Evolutionary conservation across 2,113 vertebrate genomes (phyloP).

Genomic region (Ciconia stormi): DNA sequence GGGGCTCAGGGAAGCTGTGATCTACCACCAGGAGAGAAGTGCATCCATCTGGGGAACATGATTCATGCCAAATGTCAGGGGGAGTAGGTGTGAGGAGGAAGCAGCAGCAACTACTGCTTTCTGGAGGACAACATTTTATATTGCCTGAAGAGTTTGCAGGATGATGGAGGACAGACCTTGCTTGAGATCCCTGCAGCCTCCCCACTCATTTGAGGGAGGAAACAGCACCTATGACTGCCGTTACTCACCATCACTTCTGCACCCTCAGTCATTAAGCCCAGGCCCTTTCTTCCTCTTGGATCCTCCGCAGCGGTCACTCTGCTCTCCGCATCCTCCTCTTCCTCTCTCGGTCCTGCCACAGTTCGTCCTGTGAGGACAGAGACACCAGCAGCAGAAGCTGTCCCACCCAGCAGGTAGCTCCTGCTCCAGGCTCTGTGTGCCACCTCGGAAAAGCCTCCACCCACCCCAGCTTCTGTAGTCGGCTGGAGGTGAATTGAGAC

Average conservation of each 20-base stretch:
- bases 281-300: not conserved
- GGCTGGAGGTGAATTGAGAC: not conserved
- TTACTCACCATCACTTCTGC: not conserved
- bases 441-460: not conserved
- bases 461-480: not conserved
- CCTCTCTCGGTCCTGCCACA: fast-evolving
- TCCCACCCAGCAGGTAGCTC: not conserved
- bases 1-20: not conserved
- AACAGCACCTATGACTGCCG: not conserved
- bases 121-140: not conserved
- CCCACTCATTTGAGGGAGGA: not conserved
- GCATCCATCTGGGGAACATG: fast-evolving
- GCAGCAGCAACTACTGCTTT: not conserved
- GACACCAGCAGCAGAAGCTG: not conserved
- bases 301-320: not conserved
- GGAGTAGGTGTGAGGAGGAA: not conserved
- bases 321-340: not conserved
- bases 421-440: not conserved
- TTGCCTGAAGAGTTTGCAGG: not conserved
- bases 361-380: not conserved
- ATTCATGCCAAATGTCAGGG: not conserved
- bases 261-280: fast-evolving
- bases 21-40: not conserved
- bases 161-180: not conserved
- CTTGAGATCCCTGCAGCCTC: not conserved